Evolutionary conservation across 2,888 invertebrate genomes (phyloP).

Genomic region (Dryobotodes eremita): DNA sequence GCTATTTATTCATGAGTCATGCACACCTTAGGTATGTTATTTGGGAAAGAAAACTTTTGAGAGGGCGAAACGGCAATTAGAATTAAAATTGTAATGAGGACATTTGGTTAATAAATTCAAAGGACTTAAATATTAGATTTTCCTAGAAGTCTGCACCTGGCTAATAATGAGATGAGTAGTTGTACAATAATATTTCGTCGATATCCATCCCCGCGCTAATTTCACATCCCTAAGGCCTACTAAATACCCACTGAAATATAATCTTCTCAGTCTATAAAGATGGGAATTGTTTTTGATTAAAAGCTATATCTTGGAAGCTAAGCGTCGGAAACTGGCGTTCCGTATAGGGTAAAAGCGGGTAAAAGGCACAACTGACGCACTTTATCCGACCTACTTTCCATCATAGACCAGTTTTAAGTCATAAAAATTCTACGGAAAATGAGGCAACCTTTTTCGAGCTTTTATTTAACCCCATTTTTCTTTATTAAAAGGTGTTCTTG

Average conservation of each 20-base stretch:
- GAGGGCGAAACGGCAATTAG: constrained; percentile 36
- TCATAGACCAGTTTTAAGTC: constrained; percentile 61
- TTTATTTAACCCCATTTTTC: constrained; percentile 10
- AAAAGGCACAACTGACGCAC: constrained; percentile 77
- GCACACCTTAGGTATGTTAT: constrained; percentile 27
- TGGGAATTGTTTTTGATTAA: constrained; percentile 56
- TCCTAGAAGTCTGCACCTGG: constrained; percentile 8
- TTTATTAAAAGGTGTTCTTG: neutral
- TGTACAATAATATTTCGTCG: constrained; percentile 32
- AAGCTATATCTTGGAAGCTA: constrained; percentile 60
- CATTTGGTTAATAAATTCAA: constrained; percentile 32
- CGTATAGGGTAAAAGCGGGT: constrained; percentile 82
- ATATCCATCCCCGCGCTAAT: constrained; percentile 20
- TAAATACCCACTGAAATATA: constrained; percentile 26
- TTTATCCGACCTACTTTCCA: constrained; percentile 84
- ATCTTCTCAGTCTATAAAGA: constrained; percentile 21
- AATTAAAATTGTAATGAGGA: constrained; percentile 45
- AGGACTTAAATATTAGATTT: constrained; percentile 29
- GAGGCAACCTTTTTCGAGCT: constrained; percentile 19
- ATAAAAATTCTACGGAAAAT: constrained; percentile 67
- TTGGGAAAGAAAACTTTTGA: constrained; percentile 42
- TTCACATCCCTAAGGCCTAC: constrained; percentile 32
- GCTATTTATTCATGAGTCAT: constrained; percentile 50
- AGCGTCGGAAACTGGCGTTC: constrained; percentile 80
- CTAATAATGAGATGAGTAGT: constrained; percentile 19